Conservation (phyloP, 1,140 invertebrate species). For the Drosophila lowei region DNA sequence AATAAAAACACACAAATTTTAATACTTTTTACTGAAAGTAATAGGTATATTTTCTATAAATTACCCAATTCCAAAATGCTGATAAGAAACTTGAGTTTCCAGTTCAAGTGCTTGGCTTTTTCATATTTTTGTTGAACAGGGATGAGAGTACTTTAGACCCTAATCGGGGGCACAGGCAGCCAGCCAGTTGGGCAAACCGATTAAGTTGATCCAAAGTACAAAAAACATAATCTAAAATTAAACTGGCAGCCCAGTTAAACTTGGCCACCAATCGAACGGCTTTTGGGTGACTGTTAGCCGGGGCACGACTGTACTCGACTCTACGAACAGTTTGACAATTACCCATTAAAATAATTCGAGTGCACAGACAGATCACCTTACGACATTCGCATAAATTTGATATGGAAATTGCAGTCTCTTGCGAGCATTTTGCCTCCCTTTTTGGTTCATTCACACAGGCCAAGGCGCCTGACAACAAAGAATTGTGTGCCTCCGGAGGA, state of each 20-base stretch:
- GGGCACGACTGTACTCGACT: constrained; percentile 11
- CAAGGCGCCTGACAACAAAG: constrained; percentile 55
- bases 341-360: constrained; percentile 26
- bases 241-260: constrained; percentile 3
- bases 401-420: constrained; percentile 57
- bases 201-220: constrained; percentile 63
- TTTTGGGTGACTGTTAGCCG: not conserved
- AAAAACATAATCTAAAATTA: constrained; percentile 31
- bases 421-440: constrained; percentile 7
- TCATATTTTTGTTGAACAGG: not conserved
- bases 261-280: not conserved
- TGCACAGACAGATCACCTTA: constrained; percentile 30
- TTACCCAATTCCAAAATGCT: constrained; percentile 6
- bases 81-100: constrained; percentile 52
- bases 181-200: constrained; percentile 14
- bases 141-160: constrained; percentile 62
- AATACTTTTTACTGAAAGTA: too few relatives aligned
- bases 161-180: constrained; percentile 19
- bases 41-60: not conserved
- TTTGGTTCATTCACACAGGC: constrained; percentile 42
- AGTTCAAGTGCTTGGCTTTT: constrained; percentile 41
- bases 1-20: not conserved
- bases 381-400: constrained; percentile 60
- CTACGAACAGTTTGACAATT: not conserved
- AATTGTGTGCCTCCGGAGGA: constrained; percentile 16